These are phyloP conservation scores for Tinea trinotella DNA, from an alignment of 2,888 invertebrate genomes.

Conservation along the genomic window DNA sequence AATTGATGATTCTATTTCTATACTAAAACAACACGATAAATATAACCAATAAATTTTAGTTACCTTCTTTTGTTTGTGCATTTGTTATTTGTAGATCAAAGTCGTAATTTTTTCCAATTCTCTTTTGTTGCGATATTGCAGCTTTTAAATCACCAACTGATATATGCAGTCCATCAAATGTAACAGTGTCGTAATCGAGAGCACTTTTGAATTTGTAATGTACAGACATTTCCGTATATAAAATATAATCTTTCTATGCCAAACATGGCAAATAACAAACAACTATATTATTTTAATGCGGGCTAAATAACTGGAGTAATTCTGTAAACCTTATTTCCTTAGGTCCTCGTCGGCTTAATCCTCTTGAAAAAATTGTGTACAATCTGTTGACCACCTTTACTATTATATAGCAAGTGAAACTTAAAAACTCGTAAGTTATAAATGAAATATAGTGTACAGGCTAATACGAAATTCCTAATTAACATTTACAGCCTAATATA, in stretches of 20 bases:
- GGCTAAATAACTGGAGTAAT: not conserved
- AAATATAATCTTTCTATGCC: conserved; percentile 13
- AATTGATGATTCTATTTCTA: too few relatives aligned
- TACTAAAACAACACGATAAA: not conserved
- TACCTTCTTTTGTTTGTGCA: conserved; percentile 98
- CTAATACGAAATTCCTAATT: not conserved
- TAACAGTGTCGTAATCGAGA: conserved; percentile 95
- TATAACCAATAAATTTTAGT: conserved; percentile 25
- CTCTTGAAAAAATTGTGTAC: not conserved
- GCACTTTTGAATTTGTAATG: conserved; percentile 99
- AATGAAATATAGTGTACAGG: not conserved
- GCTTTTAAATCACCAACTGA: conserved; percentile 96
- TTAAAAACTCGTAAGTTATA: not conserved
- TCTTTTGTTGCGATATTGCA: conserved; percentile 94
- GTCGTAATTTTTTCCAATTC: conserved; percentile 93
- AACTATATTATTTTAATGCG: not conserved
- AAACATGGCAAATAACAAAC: not conserved
- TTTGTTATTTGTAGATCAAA: conserved; percentile 97
- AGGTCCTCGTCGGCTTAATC: not conserved
- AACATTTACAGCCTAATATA: not conserved
- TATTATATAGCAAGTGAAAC: not conserved
- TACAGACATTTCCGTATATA: conserved; percentile 82
- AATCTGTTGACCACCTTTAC: not conserved
- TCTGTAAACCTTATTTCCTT: not conserved
- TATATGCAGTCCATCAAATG: conserved; percentile 97